Evolutionary conservation across 2,113 vertebrate genomes (phyloP).

Genomic region (Gobio gobio): DNA sequence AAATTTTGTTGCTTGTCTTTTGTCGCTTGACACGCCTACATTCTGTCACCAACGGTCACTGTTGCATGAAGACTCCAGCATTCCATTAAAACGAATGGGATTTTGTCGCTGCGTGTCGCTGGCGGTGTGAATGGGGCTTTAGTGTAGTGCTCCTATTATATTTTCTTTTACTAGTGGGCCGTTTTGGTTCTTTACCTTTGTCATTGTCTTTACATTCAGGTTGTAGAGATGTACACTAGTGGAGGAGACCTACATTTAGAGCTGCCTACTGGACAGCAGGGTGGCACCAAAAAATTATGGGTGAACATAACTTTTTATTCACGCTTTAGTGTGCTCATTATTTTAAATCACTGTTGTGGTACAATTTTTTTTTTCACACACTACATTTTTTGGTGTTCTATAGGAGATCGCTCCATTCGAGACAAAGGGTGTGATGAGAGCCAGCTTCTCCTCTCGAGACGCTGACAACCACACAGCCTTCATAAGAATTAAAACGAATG

Average conservation of each 20-base stretch:
- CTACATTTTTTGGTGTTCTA: conserved; percentile 4
- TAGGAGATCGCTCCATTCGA: conserved; percentile 98
- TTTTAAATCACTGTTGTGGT: conserved; percentile 38
- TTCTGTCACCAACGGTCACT: too few species aligned
- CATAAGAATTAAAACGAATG: conserved; percentile 97
- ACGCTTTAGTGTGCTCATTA: not conserved
- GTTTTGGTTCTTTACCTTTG: not conserved
- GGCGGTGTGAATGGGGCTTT: too few species aligned
- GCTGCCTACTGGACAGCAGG: conserved; percentile 96
- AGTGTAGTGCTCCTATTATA: not conserved
- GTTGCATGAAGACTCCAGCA: too few species aligned
- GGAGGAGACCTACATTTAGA: conserved; percentile 97
- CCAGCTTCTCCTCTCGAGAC: conserved; percentile 96
- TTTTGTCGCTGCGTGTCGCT: too few species aligned
- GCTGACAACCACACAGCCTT: conserved; percentile 98
- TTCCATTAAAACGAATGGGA: too few species aligned
- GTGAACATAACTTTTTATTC: conserved; percentile 72
- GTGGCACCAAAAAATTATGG: conserved; percentile 92
- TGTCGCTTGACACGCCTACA: too few species aligned
- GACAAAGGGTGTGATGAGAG: conserved; percentile 99
- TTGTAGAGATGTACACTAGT: conserved; percentile 99
- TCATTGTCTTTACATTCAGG: conserved; percentile 70
- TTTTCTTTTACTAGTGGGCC: not conserved
- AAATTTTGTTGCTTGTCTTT: too few species aligned
- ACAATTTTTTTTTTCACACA: conserved; percentile 22